These are phyloP conservation scores for Percina caprodes DNA, from an alignment of 2,113 vertebrate genomes.

Conservation along the genomic window DNA sequence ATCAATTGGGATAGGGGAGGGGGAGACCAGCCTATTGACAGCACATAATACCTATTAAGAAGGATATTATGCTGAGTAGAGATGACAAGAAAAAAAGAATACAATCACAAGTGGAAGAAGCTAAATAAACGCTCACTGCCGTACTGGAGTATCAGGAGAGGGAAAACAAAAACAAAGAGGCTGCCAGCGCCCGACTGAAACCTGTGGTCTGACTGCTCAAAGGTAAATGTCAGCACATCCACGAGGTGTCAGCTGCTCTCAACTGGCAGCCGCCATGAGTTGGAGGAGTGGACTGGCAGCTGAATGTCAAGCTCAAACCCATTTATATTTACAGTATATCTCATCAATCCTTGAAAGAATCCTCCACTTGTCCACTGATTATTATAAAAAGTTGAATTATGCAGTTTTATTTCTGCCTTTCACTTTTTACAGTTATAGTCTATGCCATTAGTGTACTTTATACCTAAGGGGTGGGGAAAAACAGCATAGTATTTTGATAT, in stretches of 20 bases:
- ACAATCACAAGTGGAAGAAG: background rate
- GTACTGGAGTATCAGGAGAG: background rate
- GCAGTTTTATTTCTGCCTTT: background rate
- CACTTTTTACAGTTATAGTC: too few relatives aligned
- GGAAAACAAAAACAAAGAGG: conserved; percentile 17
- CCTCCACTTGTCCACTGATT: background rate
- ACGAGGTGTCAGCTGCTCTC: conserved; percentile 47
- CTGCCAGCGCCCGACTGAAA: conserved; percentile 15
- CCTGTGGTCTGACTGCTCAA: conserved; percentile 46
- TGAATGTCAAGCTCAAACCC: conserved; percentile 32
- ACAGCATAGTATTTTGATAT: too few relatives aligned
- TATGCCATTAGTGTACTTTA: background rate
- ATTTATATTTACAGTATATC: conserved; percentile 34
- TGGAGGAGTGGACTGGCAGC: conserved; percentile 27
- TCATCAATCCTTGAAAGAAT: conserved; percentile 8
- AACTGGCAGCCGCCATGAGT: conserved; percentile 32
- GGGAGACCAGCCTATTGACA: background rate
- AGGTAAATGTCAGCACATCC: conserved; percentile 47
- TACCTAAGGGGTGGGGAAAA: background rate
- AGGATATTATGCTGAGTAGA: background rate
- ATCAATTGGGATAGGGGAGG: background rate
- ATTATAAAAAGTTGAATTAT: background rate
- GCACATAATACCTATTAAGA: background rate
- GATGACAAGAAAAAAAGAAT: conserved; percentile 15
- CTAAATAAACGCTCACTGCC: conserved; percentile 20